Evolutionary conservation across 2,797 vertebrate genomes (phyloP).

Genomic region (Graptemys geographica): DNA sequence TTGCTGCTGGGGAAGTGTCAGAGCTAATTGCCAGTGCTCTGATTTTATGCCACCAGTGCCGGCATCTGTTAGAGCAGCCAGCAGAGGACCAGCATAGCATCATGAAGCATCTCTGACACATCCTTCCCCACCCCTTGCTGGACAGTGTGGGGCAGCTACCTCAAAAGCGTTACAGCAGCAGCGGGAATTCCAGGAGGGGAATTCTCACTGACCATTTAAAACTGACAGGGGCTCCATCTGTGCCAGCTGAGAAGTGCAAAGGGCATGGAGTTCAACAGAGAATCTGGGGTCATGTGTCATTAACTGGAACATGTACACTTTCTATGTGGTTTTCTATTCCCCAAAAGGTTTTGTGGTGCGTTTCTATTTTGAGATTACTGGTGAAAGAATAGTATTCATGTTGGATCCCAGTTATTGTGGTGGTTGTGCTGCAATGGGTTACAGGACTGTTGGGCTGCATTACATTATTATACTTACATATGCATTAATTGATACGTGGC

Average conservation of each 20-base stretch:
- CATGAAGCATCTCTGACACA: background rate
- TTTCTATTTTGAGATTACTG: background rate
- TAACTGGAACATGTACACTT: background rate
- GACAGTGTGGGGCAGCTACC: background rate
- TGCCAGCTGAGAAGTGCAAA: background rate
- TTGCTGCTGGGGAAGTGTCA: background rate
- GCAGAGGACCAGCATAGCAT: background rate
- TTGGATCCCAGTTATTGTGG: rapidly evolving
- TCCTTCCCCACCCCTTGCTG: background rate
- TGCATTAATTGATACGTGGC: background rate
- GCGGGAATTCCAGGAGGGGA: background rate
- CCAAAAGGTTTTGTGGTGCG: background rate
- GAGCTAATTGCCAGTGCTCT: background rate
- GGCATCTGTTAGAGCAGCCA: background rate
- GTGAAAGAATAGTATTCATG: rapidly evolving
- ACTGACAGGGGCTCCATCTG: background rate
- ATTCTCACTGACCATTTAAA: background rate
- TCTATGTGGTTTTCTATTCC: background rate
- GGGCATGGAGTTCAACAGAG: background rate
- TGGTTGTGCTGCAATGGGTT: background rate
- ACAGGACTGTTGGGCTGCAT: background rate
- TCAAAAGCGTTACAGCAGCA: background rate
- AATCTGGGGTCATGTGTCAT: background rate
- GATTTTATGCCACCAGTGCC: background rate
- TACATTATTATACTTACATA: background rate